These are phyloP conservation scores for Melanitta fusca DNA, from an alignment of 2,797 vertebrate genomes.

Conservation along the genomic window DNA sequence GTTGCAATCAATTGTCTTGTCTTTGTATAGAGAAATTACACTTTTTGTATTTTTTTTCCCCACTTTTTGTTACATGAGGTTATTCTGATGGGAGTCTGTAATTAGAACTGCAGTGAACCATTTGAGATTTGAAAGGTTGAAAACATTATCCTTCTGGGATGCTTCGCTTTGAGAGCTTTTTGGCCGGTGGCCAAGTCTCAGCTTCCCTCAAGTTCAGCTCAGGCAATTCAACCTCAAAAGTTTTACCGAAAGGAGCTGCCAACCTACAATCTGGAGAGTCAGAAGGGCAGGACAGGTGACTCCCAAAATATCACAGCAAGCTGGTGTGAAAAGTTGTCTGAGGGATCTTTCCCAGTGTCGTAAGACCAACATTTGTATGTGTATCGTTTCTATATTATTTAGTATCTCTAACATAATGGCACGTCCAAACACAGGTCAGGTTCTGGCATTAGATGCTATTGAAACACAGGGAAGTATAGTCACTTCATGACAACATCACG, in stretches of 20 bases:
- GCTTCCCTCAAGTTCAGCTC: not conserved
- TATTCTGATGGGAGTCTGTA: slow-evolving; percentile 41
- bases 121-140: slow-evolving; percentile 54
- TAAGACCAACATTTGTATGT: not conserved
- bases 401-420: accelerated
- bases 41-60: not conserved
- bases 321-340: not conserved
- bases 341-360: not conserved
- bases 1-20: slow-evolving; percentile 7
- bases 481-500: not conserved
- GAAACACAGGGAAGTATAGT: not conserved
- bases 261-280: not conserved
- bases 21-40: not conserved
- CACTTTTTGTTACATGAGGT: not conserved
- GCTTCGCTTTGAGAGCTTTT: not conserved
- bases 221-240: not conserved
- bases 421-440: accelerated
- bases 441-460: not conserved
- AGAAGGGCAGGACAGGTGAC: not conserved
- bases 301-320: not conserved
- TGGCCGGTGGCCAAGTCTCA: not conserved
- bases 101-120: slow-evolving; percentile 60
- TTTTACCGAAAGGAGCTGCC: not conserved
- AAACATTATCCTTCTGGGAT: slow-evolving; percentile 45
- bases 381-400: not conserved